These are phyloP conservation scores for Sphecodes monilicornis DNA, from an alignment of 2,888 invertebrate genomes.

Conservation along the genomic window DNA sequence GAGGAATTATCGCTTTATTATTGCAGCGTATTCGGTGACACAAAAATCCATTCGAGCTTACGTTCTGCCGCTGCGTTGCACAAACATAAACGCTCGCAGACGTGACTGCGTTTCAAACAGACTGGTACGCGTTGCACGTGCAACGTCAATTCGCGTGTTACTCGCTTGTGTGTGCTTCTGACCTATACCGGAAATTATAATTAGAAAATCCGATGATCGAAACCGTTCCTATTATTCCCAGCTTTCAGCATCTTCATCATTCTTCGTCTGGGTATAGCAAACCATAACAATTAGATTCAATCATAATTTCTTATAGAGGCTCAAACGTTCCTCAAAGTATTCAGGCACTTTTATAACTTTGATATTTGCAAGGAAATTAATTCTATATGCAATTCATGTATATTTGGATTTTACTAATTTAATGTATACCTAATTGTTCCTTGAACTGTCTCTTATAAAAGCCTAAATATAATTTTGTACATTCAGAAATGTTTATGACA, in stretches of 20 bases:
- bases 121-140: slow-evolving; percentile 77
- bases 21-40: slow-evolving; percentile 60
- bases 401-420: neutral
- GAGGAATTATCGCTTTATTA: slow-evolving; percentile 54
- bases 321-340: too few species aligned
- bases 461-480: neutral
- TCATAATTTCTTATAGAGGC: too few species aligned
- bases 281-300: neutral
- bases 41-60: slow-evolving; percentile 71
- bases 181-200: slow-evolving; percentile 78
- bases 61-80: slow-evolving; percentile 70
- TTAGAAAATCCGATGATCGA: slow-evolving; percentile 63
- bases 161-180: slow-evolving; percentile 50
- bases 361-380: too few species aligned
- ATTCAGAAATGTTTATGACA: neutral
- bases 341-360: too few species aligned
- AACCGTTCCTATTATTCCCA: neutral
- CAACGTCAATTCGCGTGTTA: slow-evolving; percentile 55
- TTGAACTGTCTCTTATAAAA: neutral
- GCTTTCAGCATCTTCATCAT: neutral
- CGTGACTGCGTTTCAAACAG: slow-evolving; percentile 81
- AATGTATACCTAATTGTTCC: too few species aligned
- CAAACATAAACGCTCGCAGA: slow-evolving; percentile 74
- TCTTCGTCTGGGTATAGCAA: neutral
- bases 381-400: neutral